Percentiles rank a stretch among this genome's conserved stretches.
phyloP scores from a whole-genome alignment of 2,797 vertebrate species.

The Gadopsis bispinosus region DNA sequence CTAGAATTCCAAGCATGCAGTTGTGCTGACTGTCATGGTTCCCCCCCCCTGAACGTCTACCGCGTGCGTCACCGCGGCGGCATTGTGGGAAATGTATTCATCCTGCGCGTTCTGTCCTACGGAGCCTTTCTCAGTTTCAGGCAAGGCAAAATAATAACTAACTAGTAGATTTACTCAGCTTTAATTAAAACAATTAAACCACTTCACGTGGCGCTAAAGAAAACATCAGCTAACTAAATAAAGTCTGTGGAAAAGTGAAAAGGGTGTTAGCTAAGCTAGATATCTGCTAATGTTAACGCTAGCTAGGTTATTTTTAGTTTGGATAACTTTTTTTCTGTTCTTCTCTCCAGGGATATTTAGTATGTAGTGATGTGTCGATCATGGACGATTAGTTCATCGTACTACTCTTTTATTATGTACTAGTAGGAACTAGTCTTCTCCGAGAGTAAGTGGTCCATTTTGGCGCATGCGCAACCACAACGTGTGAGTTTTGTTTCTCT shows the following conservation, averaged over 20 bases:
- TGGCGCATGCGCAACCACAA: too few species aligned
- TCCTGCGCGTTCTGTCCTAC: too few species aligned
- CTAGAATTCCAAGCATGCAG: slow-evolving; percentile 44
- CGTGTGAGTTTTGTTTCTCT: too few species aligned
- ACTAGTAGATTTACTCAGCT: not conserved
- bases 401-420: too few species aligned
- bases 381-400: too few species aligned
- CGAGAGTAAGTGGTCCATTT: too few species aligned
- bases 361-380: too few species aligned
- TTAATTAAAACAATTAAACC: not conserved
- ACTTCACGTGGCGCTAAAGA: not conserved
- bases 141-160: too few species aligned
- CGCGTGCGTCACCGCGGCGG: slow-evolving; percentile 47
- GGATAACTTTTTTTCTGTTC: not conserved
- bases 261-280: not conserved
- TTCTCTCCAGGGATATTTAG: not conserved
- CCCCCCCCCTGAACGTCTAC: slow-evolving; percentile 34
- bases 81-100: slow-evolving; percentile 76
- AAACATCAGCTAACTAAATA: not conserved
- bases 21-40: slow-evolving; percentile 70
- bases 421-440: too few species aligned
- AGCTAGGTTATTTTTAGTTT: not conserved
- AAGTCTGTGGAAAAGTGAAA: not conserved
- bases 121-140: not conserved
- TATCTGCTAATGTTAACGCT: not conserved